phyloP scores from a whole-genome alignment of 2,113 vertebrate species.

The Oceanodroma tethys region DNA sequence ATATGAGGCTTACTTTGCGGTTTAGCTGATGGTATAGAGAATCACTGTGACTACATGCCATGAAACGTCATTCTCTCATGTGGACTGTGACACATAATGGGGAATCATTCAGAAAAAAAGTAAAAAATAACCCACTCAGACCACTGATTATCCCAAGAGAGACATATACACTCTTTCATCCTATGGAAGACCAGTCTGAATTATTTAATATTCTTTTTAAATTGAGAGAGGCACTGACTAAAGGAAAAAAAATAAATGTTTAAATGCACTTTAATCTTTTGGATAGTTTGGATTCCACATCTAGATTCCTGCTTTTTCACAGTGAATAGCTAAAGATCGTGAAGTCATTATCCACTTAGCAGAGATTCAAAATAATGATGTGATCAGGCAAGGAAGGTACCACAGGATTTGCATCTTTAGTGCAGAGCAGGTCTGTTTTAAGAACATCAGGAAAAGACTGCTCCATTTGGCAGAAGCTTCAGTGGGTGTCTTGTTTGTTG shows the following conservation, averaged over 20 bases:
- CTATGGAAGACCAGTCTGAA: background rate
- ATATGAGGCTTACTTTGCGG: background rate
- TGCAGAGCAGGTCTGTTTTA: background rate
- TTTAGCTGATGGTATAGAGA: background rate
- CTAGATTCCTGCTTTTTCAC: background rate
- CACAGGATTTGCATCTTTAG: background rate
- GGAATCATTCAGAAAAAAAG: background rate
- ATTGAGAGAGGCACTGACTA: background rate
- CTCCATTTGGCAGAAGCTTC: background rate
- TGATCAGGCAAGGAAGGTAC: background rate
- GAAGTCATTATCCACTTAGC: background rate
- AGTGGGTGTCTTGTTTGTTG: background rate
- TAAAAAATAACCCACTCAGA: background rate
- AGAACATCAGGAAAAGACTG: background rate
- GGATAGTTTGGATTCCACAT: background rate
- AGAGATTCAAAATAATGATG: background rate
- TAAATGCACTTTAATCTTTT: background rate
- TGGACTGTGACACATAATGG: background rate
- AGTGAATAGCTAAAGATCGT: fast-evolving
- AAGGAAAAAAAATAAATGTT: background rate
- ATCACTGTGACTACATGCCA: background rate
- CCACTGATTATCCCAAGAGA: background rate
- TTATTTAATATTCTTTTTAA: background rate
- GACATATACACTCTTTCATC: background rate
- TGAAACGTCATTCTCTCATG: background rate